Conservation (phyloP, 23 tunicate species). For the Phallusia fumigata region DNA sequence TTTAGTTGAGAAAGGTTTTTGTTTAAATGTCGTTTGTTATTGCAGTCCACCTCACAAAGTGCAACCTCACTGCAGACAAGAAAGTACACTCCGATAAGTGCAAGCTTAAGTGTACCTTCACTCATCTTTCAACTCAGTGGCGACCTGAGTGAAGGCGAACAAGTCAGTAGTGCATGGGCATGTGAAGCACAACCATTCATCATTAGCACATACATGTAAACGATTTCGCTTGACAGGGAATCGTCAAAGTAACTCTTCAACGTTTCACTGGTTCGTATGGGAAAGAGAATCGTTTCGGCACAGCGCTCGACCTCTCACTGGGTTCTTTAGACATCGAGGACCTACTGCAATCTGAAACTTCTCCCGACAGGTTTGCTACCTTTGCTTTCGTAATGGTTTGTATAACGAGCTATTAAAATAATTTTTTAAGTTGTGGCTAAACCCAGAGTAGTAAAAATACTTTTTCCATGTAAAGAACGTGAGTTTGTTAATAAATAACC, state of each 20-base stretch:
- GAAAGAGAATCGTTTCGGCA: conserved; percentile 75
- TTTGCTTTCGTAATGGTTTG: too few species aligned
- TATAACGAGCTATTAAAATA: too few species aligned
- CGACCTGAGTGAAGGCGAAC: conserved; percentile 89
- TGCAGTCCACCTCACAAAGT: conserved; percentile 14
- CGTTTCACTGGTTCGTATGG: conserved; percentile 54
- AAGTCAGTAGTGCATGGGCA: conserved; percentile 33
- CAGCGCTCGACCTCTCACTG: conserved; percentile 69
- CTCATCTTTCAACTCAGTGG: conserved; percentile 77
- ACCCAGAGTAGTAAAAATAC: too few species aligned
- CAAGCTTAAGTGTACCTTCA: conserved; percentile 56
- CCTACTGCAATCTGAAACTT: conserved; percentile 39
- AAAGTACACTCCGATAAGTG: conserved; percentile 81
- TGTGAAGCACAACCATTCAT: too few species aligned
- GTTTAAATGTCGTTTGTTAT: background rate
- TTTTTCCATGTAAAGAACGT: too few species aligned
- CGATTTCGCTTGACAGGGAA: conserved; percentile 40
- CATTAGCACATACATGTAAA: too few species aligned
- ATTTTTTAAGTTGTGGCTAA: too few species aligned
- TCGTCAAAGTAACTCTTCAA: conserved; percentile 80
- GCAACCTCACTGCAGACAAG: conserved; percentile 20
- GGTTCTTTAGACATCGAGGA: conserved; percentile 90
- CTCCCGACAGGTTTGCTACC: conserved; percentile 35
- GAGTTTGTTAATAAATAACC: too few species aligned
- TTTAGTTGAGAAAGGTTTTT: background rate